Conservation (phyloP, 2,797 vertebrate genomes). For the Chrysocyon brachyurus region DNA sequence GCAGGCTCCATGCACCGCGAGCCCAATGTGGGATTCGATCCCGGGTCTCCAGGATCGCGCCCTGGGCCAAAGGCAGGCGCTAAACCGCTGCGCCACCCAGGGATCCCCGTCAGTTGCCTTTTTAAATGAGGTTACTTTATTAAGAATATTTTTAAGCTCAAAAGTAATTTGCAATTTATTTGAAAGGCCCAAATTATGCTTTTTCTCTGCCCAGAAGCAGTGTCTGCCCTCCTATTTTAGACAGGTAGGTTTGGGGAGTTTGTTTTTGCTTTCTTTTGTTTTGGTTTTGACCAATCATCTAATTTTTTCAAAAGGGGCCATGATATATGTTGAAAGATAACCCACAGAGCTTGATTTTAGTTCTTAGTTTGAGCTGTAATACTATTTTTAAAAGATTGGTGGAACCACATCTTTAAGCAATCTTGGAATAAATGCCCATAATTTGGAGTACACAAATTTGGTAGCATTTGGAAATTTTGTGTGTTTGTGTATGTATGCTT, state of each 20-base stretch:
- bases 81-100: too few relatives aligned
- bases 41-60: too few relatives aligned
- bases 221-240: conserved; percentile 21
- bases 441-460: background rate
- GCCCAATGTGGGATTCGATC: too few relatives aligned
- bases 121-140: conserved; percentile 33
- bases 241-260: background rate
- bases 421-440: background rate
- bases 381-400: background rate
- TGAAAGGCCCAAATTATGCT: conserved; percentile 7
- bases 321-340: conserved; percentile 35
- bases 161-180: background rate
- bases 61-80: too few relatives aligned
- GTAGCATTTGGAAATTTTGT: background rate
- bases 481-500: background rate
- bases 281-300: conserved; percentile 9
- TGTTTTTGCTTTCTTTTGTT: conserved; percentile 35
- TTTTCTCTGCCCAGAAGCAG: background rate
- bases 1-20: too few relatives aligned
- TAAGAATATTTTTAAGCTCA: conserved; percentile 21
- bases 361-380: conserved; percentile 36
- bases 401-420: background rate
- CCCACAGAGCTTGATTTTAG: background rate
- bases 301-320: background rate
- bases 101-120: background rate